Base-by-base conservation (phyloP, 2,113 vertebrate species). In the Oncorhynchus mykiss region DNA sequence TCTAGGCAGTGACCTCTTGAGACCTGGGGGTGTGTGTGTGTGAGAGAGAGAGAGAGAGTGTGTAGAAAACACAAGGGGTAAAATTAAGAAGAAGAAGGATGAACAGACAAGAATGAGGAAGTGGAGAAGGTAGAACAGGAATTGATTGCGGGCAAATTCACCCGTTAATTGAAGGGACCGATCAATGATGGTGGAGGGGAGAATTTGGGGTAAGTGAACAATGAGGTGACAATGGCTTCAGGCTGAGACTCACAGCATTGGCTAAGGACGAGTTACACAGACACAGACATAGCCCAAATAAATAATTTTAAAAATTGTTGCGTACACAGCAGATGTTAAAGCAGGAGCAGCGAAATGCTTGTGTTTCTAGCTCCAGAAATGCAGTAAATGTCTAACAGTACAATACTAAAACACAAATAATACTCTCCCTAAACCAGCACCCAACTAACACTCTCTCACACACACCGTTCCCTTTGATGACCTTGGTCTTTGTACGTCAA, bases 1-100 rank as follows among this genome's bases (percentile, higher is more conserved):
- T 97, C 97, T 96, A 95, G 95, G 94, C 94, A 95, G 93, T 95
- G 96, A 97, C 96, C 96, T 76, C 95, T 91, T 84, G 91, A 94
- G 96, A 96, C 95, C 96, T 95, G 90, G 94, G 95, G 95, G 93
- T 94, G 94, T 88, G 87, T 88, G 92, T 87, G 79, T 85, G 77
- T 72, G 84, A 77, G 80, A 75, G 70, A 77, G 60, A 75, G 85
- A 89, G 82, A 72, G 16, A 34, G 83, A 80, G 11, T 68, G 27
- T 73, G 62, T 2, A 60, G 80, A 68, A 81, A 75, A 75, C 75
- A 80, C 25, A 8, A 25, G 60, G 79, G 71, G 79, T 84, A 81
- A 85, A 77, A 86, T 86, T 84, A 80, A 82, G 80, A 88, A 86
- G 79, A 66, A 6, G 80, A 84, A 78, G 82, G 31, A 67, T 31